A percentile compares a stretch with the other conserved stretches of the same genome.
These are phyloP conservation scores for Octonoba sinensis DNA, from an alignment of 2,888 invertebrate species.

Conservation along the genomic window DNA sequence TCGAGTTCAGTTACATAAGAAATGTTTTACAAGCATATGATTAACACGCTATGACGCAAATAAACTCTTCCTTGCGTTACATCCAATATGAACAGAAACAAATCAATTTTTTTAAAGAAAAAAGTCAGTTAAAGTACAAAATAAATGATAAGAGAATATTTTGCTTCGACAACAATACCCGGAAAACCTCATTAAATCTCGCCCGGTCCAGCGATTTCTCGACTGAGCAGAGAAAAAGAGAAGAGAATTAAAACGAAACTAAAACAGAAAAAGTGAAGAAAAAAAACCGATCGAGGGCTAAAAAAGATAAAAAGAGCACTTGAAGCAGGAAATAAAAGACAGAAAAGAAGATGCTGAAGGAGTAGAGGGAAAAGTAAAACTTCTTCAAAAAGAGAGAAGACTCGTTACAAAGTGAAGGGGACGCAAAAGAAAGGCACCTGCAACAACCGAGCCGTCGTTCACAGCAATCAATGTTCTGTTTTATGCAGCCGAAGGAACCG, in stretches of 20 bases:
- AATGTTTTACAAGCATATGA: too few relatives aligned
- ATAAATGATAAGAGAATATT: too few relatives aligned
- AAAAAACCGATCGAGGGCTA: background rate
- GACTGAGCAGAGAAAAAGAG: conserved; percentile 5
- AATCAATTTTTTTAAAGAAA: too few relatives aligned
- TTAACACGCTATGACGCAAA: too few relatives aligned
- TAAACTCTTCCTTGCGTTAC: too few relatives aligned
- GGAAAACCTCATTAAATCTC: conserved; percentile 46
- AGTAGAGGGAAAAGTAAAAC: conserved; percentile 5
- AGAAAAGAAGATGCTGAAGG: conserved; percentile 9
- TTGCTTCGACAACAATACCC: too few relatives aligned
- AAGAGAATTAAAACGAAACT: conserved; percentile 20
- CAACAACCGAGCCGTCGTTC: conserved; percentile 21
- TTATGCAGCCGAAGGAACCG: conserved; percentile 55
- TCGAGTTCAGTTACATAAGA: too few relatives aligned
- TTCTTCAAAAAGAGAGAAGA: conserved; percentile 32
- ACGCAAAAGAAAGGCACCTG: conserved; percentile 41
- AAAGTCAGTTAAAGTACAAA: too few relatives aligned
- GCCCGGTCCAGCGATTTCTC: conserved; percentile 30
- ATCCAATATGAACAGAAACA: too few relatives aligned
- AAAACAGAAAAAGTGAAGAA: conserved; percentile 31
- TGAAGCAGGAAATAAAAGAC: conserved; percentile 41
- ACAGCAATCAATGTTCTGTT: conserved; percentile 52
- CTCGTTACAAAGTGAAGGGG: conserved; percentile 54
- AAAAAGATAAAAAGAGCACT: conserved; percentile 13